These are phyloP conservation scores for Acronicta alni DNA, from an alignment of 2,888 invertebrate species.

Conservation along the genomic window DNA sequence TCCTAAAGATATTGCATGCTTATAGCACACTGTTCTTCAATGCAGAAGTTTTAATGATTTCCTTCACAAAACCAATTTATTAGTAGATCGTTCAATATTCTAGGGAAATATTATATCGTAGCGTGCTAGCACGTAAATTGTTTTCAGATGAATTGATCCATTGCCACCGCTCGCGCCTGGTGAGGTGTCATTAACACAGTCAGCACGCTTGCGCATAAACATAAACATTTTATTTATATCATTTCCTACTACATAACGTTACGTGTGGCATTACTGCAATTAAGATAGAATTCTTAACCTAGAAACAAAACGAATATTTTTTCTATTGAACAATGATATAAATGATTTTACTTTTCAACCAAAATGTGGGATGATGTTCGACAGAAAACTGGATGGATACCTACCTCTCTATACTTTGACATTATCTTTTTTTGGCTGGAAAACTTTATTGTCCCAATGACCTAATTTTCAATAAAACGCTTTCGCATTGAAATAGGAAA, in stretches of 20 bases:
- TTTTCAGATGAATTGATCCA: conserved; percentile 67
- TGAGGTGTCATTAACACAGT: conserved; percentile 64
- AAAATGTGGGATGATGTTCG: too few species aligned
- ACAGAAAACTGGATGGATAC: too few species aligned
- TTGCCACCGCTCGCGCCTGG: conserved; percentile 39
- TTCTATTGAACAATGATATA: background rate
- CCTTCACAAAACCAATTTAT: conserved; percentile 22
- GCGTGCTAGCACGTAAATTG: conserved; percentile 69
- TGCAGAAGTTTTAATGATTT: conserved; percentile 21
- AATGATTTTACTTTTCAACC: too few species aligned
- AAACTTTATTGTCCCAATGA: too few species aligned
- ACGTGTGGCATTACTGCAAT: conserved; percentile 29
- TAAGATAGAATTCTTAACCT: conserved; percentile 46
- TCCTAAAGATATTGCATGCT: too few species aligned
- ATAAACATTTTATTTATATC: conserved; percentile 55
- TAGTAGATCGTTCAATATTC: conserved; percentile 53
- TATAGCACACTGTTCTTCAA: conserved; percentile 23
- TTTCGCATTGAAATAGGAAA: too few species aligned
- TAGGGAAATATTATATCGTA: conserved; percentile 56
- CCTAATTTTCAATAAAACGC: too few species aligned
- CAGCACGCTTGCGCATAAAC: conserved; percentile 61
- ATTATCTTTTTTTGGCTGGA: too few species aligned
- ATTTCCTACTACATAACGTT: conserved; percentile 49
- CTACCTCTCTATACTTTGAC: too few species aligned
- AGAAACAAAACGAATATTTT: conserved; percentile 15